phyloP scores from a whole-genome alignment of 2,113 vertebrate genomes.

The Apteryx owenii region DNA sequence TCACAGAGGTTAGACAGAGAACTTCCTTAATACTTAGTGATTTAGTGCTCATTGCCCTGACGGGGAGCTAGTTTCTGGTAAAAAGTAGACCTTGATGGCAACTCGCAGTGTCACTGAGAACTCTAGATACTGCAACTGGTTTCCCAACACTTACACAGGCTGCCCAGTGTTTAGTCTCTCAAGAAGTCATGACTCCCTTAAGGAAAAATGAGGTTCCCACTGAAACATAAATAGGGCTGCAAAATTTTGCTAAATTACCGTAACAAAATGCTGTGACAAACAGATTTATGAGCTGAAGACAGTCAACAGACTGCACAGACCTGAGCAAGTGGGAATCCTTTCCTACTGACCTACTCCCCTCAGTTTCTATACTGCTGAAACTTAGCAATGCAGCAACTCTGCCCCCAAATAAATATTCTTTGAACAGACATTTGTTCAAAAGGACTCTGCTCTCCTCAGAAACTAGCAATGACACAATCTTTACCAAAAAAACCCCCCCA shows the following conservation, averaged over 20 bases:
- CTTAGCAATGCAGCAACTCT: not conserved
- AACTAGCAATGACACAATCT: not conserved
- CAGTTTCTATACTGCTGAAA: not conserved
- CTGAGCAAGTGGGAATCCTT: not conserved
- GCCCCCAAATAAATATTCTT: not conserved
- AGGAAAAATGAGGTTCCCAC: not conserved
- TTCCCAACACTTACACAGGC: not conserved
- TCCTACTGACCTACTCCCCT: not conserved
- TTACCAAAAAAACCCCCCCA: not conserved
- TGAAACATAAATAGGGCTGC: not conserved
- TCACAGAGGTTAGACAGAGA: rapidly evolving
- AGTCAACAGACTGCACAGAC: not conserved
- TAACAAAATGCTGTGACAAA: not conserved
- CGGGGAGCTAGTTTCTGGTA: not conserved
- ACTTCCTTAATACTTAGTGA: rapidly evolving
- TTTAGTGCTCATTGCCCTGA: not conserved
- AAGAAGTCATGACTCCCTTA: not conserved
- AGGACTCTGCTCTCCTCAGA: not conserved
- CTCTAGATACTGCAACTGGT: not conserved
- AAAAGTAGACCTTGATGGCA: not conserved
- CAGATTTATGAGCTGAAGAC: not conserved
- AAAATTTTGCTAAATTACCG: not conserved
- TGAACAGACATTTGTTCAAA: not conserved
- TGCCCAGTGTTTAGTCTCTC: not conserved
- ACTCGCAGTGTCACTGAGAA: not conserved